These are phyloP conservation scores for Acrobasis suavella DNA, from an alignment of 2,888 invertebrate species.

Conservation along the genomic window DNA sequence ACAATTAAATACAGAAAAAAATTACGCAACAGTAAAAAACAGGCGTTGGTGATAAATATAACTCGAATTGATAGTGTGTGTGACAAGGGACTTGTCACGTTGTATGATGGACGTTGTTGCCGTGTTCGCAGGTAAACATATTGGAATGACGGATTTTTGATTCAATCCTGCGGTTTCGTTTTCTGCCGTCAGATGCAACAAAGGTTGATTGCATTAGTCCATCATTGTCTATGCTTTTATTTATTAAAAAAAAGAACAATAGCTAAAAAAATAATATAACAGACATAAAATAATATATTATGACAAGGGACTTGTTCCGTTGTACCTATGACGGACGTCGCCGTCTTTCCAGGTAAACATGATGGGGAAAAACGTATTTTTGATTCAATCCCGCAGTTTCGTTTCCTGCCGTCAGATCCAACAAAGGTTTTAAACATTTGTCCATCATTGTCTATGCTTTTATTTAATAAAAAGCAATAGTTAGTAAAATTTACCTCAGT, in stretches of 20 bases:
- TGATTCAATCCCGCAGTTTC: conserved; percentile 13
- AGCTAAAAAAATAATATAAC: no score
- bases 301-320: conserved; percentile 3
- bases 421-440: not conserved
- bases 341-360: conserved; percentile 5
- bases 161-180: conserved; percentile 12
- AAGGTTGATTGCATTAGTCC: not conserved
- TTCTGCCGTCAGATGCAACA: not conserved
- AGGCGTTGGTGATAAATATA: not conserved
- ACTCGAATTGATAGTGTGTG: conserved; percentile 8
- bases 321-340: not conserved
- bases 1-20: no score
- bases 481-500: no score
- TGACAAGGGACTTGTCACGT: conserved; percentile 5
- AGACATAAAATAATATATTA: no score
- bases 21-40: not conserved
- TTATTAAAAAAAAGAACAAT: no score
- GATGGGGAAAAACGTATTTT: not conserved
- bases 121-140: conserved; percentile 10
- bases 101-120: not conserved
- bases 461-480: no score
- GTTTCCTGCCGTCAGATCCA: not conserved
- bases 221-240: no score
- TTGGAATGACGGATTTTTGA: conserved; percentile 4
- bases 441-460: not conserved